Evolutionary conservation across 2,888 invertebrate genomes (phyloP), one percentile per base, ranked within the genome.

Genomic region (Chalcis sispes): DNA sequence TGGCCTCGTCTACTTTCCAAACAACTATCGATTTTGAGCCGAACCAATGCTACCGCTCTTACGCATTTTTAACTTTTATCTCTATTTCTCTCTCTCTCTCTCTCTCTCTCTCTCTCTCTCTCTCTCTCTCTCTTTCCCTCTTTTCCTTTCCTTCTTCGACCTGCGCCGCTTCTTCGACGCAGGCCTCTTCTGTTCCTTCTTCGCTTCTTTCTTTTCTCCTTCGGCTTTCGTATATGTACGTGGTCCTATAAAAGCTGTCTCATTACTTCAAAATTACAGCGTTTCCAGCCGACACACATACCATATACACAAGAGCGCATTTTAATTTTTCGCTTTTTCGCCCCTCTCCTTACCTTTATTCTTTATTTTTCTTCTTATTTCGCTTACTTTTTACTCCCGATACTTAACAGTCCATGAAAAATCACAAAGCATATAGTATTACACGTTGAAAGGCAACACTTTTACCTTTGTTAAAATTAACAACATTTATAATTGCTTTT

Each of bases 1-100:
- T 75, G 78, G 71, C 73, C 69, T 78, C 75, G 71, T 77, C 77
- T 71, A 72, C 75, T 81, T 80, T 77, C 71, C 79, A 81, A 80
- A 81, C 78, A 76, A 80, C 78, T 77, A 77, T 77, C 75, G 80
- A 78, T 79, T 79, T 77, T 77, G 64, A 56, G 62, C 46, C 20
- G 23, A 50, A 46, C 64, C 62, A 23, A 56, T 56, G 77, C 77
- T 77, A 77, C 77, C 73, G 65, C 70, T 65, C 65, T 77, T 77
- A 73, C 72, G 73, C 72, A 50, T 71, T 73, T 73, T 74, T 23
- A 70, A 46, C 70, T 61, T 58, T 69, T 69, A 59, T 73, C 70
- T 65, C 54, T 74, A 54, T n/a, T 18, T 73, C 50, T 54, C 50
- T 58, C 52, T 3, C 61, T 23, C 10, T 36, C 10, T 36, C 10